Base-by-base conservation (phyloP, 2,797 vertebrate species). In the Acomys russatus region DNA sequence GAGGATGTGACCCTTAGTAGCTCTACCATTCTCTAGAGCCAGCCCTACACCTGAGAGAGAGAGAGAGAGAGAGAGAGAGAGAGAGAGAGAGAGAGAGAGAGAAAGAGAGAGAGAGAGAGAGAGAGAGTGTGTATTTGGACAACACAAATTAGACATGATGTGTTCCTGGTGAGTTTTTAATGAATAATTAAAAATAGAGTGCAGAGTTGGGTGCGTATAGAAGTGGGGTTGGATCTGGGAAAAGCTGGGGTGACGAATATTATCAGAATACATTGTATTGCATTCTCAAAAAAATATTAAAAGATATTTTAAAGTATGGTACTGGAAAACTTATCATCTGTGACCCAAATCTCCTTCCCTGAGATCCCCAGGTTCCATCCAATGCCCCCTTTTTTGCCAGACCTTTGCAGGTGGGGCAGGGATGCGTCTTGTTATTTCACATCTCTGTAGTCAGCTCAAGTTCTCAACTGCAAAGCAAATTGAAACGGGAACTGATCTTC, bases 401-500 rank as follows among this genome's bases (percentile, higher is more conserved):
- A 12, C 18, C 76, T 92, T 73, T 59, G 83, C 70, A 49, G 35
- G 49, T 20, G 9, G 66, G 20, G 10, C 20, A 68, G 49, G 63
- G n/a, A 59, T 71, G n/a, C n/a, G n/a, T 88, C 61, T 51, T 56
- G 23, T 9, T 35, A 25, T 35, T 77, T 66, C 61, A 54, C 0
- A 44, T 89, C 71, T 82, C 33, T 77, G 71, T 38, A 77, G 30
- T 18, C 28, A 25, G 22, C n/a, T 93, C 35, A 84, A 71, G 18
- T 35, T 95, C 33, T 93, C 38, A 86, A 68, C 30, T 49, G 90
- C 9, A 25, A 68, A 91, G 54, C 78, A 89, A 93, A 71, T 85
- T 44, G 78, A 92, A 92, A 92, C 83, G 71, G 51, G 51, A 90
- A 73, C 28, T 17, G 15, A 54, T 25, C 59, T 44, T 93, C n/a